Evolutionary conservation across 2,797 vertebrate genomes (phyloP), one percentile per base, ranked within the genome.

Genomic region (Sebastes nivosus): DNA sequence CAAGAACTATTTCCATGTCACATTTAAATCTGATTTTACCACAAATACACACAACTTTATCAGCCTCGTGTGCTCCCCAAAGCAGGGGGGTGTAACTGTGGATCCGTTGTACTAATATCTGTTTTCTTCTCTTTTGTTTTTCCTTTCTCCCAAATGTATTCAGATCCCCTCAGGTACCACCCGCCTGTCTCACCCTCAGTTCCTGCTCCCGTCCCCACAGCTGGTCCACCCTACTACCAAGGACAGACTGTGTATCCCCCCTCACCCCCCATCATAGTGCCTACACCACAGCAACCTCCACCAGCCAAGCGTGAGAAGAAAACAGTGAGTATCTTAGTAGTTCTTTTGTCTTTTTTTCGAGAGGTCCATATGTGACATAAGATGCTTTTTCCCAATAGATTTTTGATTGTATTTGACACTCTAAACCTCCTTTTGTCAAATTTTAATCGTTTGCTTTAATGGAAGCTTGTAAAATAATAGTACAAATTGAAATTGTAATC

Each of bases 281-380:
- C 98, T 97, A 96, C 98, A 42, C 98, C 97, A 95, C 98, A 98
- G 94, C 97, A 95, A 94, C 97, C 96, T 90, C 98, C 97, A 72
- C 97, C 97, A 89, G 93, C 97, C 90, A 99, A 99, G 93, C 97
- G 98, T 73, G 98, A 99, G 95, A 99, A 99, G 90, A 99, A 99
- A 92, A 97, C 98, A 94, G 98, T 99, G 94, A 96, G 95, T 95
- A 79, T 87, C 77, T 85, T 59, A 75, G 75, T 36, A 76, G 80
- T 92, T 77, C 60, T 7, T 57, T 63, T 16, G 13, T 25, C 10
- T 36, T 52, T 7, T 38, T 29, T 34, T 1, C 1, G 22, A 24
- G n/a, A 67, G 38, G 29, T 46, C 57, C 46, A 20, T 6, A 13
- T 70, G 67, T 75, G 54, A 52, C 38, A 46, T 20, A 1, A 61